phyloP scores from a whole-genome alignment of 1,140 invertebrate species.

The Piezodorus guildinii region DNA sequence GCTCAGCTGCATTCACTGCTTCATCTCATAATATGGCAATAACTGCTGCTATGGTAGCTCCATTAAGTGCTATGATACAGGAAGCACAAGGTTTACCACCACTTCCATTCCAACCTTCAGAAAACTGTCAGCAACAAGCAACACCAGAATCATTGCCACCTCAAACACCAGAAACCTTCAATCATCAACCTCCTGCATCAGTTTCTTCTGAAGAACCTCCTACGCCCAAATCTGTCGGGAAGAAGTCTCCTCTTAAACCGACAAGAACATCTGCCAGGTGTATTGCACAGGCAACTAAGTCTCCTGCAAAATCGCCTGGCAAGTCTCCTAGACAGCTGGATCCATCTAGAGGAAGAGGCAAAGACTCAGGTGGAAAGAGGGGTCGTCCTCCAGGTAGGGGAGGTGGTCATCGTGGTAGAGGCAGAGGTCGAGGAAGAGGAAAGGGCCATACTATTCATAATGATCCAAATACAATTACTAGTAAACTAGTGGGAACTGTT shows the following conservation, averaged over 20 bases:
- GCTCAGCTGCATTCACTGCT: slow-evolving; percentile 61
- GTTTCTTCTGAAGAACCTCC: slow-evolving; percentile 21
- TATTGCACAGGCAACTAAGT: slow-evolving; percentile 45
- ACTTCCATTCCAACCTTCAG: slow-evolving; percentile 27
- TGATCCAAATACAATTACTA: slow-evolving; percentile 49
- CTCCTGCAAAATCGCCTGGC: slow-evolving; percentile 54
- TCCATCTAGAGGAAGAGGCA: slow-evolving; percentile 31
- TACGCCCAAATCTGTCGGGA: slow-evolving; percentile 33
- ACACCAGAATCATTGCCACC: slow-evolving; percentile 15
- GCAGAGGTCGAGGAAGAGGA: slow-evolving; percentile 51
- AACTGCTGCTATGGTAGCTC: slow-evolving; percentile 55
- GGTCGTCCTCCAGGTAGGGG: slow-evolving; percentile 34
- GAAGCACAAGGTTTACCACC: slow-evolving; percentile 28
- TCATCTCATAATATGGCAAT: slow-evolving; percentile 64
- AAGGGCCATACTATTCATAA: slow-evolving; percentile 26
- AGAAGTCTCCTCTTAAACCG: slow-evolving; percentile 52
- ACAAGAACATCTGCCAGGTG: slow-evolving; percentile 49
- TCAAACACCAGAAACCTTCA: slow-evolving; percentile 20
- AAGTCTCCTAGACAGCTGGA: slow-evolving; percentile 53
- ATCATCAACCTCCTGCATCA: slow-evolving; percentile 22
- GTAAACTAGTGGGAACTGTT: slow-evolving; percentile 71
- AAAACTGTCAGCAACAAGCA: slow-evolving; percentile 29
- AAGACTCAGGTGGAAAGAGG: slow-evolving; percentile 39
- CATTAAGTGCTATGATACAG: slow-evolving; percentile 16
- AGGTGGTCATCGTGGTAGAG: slow-evolving; percentile 49